A percentile compares a stretch with the other conserved stretches of the same genome.
phyloP scores from a whole-genome alignment of 2,113 vertebrate species.

The Semicossyphus pulcher region DNA sequence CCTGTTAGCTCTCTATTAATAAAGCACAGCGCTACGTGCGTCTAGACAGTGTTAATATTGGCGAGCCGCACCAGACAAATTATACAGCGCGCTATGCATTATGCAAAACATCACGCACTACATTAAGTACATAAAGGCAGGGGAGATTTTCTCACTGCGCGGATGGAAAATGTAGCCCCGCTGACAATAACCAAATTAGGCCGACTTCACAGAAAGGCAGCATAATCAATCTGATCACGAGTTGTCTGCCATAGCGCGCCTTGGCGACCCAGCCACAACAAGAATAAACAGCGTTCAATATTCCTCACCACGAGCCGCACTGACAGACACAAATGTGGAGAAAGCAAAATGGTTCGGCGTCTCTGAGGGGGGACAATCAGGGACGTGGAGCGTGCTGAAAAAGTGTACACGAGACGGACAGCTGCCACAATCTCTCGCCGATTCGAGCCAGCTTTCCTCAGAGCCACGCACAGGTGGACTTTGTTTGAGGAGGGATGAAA shows the following conservation, averaged over 20 bases:
- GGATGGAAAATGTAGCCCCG: conserved; percentile 27
- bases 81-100: conserved; percentile 51
- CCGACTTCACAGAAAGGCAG: conserved; percentile 42
- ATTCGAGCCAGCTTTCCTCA: conserved; percentile 6
- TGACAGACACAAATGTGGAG: conserved; percentile 39
- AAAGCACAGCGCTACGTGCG: conserved; percentile 32
- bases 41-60: conserved; percentile 70
- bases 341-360: conserved; percentile 31
- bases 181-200: conserved; percentile 51
- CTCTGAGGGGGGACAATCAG: conserved; percentile 7
- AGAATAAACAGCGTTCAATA: conserved; percentile 66
- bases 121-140: conserved; percentile 53
- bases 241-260: conserved; percentile 66
- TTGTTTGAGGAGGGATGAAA: conserved; percentile 38
- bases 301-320: conserved; percentile 56
- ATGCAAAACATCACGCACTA: conserved; percentile 54
- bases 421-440: conserved; percentile 14
- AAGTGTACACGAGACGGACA: conserved; percentile 39
- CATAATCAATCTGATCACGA: conserved; percentile 72
- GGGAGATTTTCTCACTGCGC: background rate
- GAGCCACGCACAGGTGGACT: conserved; percentile 68
- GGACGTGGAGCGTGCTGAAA: conserved; percentile 12
- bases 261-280: conserved; percentile 68
- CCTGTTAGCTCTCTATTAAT: conserved; percentile 52
- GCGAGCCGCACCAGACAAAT: conserved; percentile 48